Evolutionary conservation across 2,113 vertebrate genomes (phyloP), one percentile per base, ranked within the genome.

Genomic region (Osmerus eperlanus): DNA sequence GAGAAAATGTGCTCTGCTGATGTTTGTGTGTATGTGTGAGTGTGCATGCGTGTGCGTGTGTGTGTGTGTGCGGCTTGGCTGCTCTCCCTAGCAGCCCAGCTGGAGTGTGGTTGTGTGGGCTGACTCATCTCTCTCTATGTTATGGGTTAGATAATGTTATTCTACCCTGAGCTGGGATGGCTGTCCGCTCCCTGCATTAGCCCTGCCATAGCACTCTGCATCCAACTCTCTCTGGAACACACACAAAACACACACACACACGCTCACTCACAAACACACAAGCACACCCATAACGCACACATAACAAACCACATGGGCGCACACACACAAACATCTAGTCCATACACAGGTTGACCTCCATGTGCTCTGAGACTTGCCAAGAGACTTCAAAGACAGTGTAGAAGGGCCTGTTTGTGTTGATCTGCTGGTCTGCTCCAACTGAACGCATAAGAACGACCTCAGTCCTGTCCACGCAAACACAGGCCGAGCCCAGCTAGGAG

Each of bases 91-190:
- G 68, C 68, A 76, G 70, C 76, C 76, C 90, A 87, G 86, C 87
- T 87, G 90, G 84, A 47, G 74, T 76, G 76, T 70, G 75, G 61
- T 72, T 81, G 81, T 87, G 81, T 83, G 77, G 81, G 84, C 86
- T 79, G 53, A 66, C 81, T 82, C 78, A 77, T 56, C 83, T 72
- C 69, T 74, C 82, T 81, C 1, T 70, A 75, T 87, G 83, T 87
- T 91, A 83, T 85, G 88, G 78, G 83, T 89, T 88, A 79, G 87
- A 91, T 91, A 86, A 90, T 87, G 86, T 92, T 91, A 88, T 91
- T 91, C 84, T 85, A 81, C 80, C 78, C 83, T 85, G 80, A 83
- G 80, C 79, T 63, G 82, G 85, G 85, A 82, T 21, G 2, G 9
- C 81, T 81, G 86, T 87, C 83, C 77, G 47, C 78, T 78, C 79